Evolutionary conservation across 2,113 vertebrate species (phyloP).

Genomic region (Erpornis zantholeuca): DNA sequence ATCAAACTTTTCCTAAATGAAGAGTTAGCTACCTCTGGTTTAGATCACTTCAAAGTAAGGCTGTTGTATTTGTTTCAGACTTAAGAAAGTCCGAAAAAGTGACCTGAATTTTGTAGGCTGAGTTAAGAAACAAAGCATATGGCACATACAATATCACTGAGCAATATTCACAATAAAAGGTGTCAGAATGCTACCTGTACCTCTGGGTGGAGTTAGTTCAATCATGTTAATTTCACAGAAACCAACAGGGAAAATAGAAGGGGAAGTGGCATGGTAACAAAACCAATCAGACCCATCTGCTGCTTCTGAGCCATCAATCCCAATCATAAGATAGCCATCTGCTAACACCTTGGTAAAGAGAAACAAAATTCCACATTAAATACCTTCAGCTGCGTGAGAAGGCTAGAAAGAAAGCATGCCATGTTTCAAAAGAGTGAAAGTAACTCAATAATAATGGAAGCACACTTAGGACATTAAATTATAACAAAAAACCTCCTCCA

Average conservation of each 20-base stretch:
- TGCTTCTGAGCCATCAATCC: slow-evolving; percentile 97
- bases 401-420: slow-evolving; percentile 32
- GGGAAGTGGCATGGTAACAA: slow-evolving; percentile 95
- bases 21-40: background rate
- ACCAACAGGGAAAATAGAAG: slow-evolving; percentile 97
- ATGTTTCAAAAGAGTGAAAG: background rate
- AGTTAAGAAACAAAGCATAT: background rate
- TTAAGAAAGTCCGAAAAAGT: background rate
- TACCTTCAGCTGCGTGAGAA: background rate
- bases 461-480: background rate
- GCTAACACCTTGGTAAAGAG: slow-evolving; percentile 86
- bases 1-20: background rate
- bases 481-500: background rate
- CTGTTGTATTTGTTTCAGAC: background rate
- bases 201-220: slow-evolving; percentile 97
- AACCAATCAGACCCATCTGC: slow-evolving; percentile 99
- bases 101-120: background rate
- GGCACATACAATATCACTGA: slow-evolving; percentile 32
- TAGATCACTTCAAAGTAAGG: background rate
- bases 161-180: slow-evolving; percentile 22
- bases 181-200: slow-evolving; percentile 71
- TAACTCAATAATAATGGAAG: background rate
- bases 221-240: slow-evolving; percentile 99
- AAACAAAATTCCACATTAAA: slow-evolving; percentile 47
- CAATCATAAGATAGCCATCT: slow-evolving; percentile 98